A percentile compares a stretch with the other conserved stretches of the same genome.
Conservation (phyloP, 2,888 invertebrate species). For the Rambutsinella grinnellia region DNA sequence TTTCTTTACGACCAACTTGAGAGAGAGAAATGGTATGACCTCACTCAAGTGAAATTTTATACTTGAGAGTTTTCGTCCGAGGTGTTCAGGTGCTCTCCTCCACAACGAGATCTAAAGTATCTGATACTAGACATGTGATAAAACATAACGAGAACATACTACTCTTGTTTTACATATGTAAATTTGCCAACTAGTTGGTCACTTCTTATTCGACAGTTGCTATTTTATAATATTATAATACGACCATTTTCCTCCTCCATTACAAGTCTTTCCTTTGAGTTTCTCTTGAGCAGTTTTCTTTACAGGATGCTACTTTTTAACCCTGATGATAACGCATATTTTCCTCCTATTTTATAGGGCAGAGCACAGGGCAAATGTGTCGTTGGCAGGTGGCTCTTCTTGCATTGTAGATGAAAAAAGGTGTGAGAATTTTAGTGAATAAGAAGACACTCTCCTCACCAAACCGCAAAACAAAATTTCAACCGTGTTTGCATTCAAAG, state of each 20-base stretch:
- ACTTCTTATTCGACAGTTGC: background rate
- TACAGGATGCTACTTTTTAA: no score
- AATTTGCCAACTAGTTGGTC: background rate
- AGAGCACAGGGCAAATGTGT: no score
- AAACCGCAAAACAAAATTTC: background rate
- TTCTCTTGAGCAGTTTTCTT: background rate
- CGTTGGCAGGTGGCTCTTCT: no score
- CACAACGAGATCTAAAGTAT: background rate
- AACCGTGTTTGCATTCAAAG: background rate
- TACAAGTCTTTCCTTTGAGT: background rate
- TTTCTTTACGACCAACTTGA: no score
- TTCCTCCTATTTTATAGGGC: no score
- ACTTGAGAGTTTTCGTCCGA: no score
- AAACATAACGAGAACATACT: background rate
- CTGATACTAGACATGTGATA: background rate
- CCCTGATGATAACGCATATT: no score
- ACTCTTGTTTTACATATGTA: background rate
- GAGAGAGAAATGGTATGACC: no score
- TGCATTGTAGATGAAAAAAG: no score
- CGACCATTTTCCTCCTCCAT: background rate
- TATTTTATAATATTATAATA: background rate
- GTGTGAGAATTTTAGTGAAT: constrained; percentile 34
- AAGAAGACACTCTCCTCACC: constrained; percentile 19
- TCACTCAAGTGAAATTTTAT: no score
- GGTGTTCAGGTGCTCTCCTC: no score